Evolutionary conservation across 2,888 invertebrate species (phyloP).

Genomic region (Anthophora plumipes): DNA sequence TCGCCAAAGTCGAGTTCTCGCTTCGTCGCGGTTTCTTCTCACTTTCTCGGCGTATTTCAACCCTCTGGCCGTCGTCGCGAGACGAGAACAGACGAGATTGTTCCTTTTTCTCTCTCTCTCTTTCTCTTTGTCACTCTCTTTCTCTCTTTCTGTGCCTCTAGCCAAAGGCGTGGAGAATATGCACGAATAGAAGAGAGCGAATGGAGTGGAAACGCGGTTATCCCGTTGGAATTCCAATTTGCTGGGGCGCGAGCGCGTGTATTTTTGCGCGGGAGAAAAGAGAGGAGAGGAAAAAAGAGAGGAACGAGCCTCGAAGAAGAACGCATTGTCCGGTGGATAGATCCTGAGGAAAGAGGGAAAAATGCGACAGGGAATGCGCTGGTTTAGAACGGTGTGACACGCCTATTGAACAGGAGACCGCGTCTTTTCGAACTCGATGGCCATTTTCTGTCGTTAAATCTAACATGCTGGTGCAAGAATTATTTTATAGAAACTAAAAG

Average conservation of each 20-base stretch:
- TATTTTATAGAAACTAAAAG: too few relatives aligned
- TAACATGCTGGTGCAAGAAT: too few relatives aligned
- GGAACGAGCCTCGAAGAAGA: neutral
- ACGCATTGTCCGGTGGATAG: conserved; percentile 13
- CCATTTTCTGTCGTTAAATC: too few relatives aligned
- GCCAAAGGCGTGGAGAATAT: conserved; percentile 27
- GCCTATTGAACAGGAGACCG: too few relatives aligned
- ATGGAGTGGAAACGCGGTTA: conserved; percentile 59
- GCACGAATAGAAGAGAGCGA: conserved; percentile 33
- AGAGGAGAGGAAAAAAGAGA: neutral
- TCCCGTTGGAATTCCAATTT: conserved; percentile 64
- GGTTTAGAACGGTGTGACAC: neutral
- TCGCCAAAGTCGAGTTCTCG: conserved; percentile 19
- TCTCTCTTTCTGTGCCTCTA: neutral
- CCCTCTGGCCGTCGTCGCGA: neutral
- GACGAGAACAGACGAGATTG: neutral
- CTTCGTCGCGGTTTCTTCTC: too few relatives aligned
- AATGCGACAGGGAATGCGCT: conserved; percentile 13
- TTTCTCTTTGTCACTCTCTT: too few relatives aligned
- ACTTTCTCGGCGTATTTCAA: conserved; percentile 15
- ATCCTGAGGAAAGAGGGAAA: neutral
- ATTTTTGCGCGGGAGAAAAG: conserved; percentile 40
- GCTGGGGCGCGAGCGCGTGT: conserved; percentile 34
- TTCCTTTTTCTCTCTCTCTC: too few relatives aligned
- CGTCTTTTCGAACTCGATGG: too few relatives aligned